phyloP scores from a whole-genome alignment of 2,888 invertebrate genomes.

The Thereva unica region DNA sequence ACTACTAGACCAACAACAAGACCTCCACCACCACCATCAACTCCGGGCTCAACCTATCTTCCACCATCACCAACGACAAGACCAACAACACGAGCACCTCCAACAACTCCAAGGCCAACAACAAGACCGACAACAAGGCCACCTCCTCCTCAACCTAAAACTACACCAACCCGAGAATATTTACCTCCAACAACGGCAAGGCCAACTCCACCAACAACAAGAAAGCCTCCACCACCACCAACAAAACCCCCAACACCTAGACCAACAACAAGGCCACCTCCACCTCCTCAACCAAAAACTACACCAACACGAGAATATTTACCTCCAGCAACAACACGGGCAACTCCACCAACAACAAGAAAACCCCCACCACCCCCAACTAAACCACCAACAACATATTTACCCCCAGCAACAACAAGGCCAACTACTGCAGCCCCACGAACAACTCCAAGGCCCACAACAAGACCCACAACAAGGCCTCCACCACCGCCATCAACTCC shows the following conservation, averaged over 20 bases:
- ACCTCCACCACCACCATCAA: constrained; percentile 15
- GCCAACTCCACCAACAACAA: constrained; percentile 15
- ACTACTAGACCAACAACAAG: constrained; percentile 41
- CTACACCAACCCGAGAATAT: background rate
- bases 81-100: constrained; percentile 1
- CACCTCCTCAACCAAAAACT: constrained; percentile 24
- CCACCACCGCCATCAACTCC: too few relatives aligned
- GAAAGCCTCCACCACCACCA: constrained; percentile 27
- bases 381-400: constrained; percentile 44
- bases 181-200: constrained; percentile 31
- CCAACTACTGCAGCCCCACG: constrained; percentile 40
- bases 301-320: constrained; percentile 42
- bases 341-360: constrained; percentile 44
- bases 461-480: background rate
- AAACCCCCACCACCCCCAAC: constrained; percentile 8
- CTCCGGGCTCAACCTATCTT: constrained; percentile 16
- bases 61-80: constrained; percentile 5
- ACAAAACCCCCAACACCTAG: background rate
- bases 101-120: constrained; percentile 7
- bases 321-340: constrained; percentile 43
- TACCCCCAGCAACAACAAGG: constrained; percentile 45
- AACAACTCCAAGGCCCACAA: constrained; percentile 14
- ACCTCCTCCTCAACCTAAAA: background rate
- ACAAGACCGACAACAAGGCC: constrained; percentile 1
- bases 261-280: background rate